These are phyloP conservation scores for Patella caerulea DNA, from an alignment of 2,888 invertebrate species.

Conservation along the genomic window DNA sequence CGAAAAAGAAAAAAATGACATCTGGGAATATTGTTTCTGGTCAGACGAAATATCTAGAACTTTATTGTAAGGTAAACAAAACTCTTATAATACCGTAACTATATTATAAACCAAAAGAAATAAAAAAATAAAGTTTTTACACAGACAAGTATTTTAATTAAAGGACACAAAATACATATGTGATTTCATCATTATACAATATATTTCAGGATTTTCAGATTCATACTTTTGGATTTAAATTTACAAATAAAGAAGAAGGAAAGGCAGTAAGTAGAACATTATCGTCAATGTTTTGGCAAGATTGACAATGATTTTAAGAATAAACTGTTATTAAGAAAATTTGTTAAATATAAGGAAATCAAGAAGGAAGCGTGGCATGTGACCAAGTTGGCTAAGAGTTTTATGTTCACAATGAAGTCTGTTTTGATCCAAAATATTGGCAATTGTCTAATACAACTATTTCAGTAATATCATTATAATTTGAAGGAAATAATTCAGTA, in stretches of 20 bases:
- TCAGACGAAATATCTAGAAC: conserved; percentile 83
- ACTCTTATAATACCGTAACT: not conserved
- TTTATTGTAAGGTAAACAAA: conserved; percentile 82
- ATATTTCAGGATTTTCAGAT: conserved; percentile 84
- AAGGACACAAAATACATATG: not conserved
- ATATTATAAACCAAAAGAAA: not conserved
- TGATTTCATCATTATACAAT: conserved; percentile 21
- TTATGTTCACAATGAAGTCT: not conserved
- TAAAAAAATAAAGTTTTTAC: not conserved
- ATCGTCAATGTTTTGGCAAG: too few species aligned
- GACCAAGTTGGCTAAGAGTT: not conserved
- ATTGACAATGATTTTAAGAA: too few species aligned
- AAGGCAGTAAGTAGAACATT: conserved; percentile 76
- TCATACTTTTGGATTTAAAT: conserved; percentile 89
- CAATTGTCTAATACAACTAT: too few species aligned
- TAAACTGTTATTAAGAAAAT: too few species aligned
- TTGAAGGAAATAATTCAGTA: too few species aligned
- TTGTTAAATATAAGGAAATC: not conserved
- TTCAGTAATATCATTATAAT: too few species aligned
- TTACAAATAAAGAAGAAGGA: conserved; percentile 84
- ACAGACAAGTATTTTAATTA: not conserved
- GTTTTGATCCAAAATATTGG: too few species aligned
- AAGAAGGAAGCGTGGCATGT: not conserved
- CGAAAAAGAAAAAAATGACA: conserved; percentile 79
- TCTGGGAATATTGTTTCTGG: conserved; percentile 80